Conservation (phyloP, 2,888 invertebrate genomes). For the Atrina japonica region DNA sequence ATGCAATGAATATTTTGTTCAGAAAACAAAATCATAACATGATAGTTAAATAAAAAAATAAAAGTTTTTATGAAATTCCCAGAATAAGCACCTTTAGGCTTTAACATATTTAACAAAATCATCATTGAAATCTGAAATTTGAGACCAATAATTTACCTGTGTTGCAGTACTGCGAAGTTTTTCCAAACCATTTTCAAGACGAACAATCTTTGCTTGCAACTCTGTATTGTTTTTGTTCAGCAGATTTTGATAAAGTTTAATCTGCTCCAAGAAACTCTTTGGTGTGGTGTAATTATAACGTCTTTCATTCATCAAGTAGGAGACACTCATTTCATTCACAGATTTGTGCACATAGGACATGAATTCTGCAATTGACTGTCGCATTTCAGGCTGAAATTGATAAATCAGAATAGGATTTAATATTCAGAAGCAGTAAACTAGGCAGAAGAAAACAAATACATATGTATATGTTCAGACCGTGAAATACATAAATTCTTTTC, state of each 20-base stretch:
- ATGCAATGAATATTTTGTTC: too few species aligned
- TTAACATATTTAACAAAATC: too few species aligned
- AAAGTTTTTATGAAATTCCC: too few species aligned
- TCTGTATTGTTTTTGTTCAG: conserved; percentile 92
- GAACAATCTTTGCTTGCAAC: conserved; percentile 90
- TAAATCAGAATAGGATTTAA: too few species aligned
- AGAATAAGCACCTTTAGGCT: too few species aligned
- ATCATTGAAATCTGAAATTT: too few species aligned
- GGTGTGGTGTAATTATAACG: conserved; percentile 98
- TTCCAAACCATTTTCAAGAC: conserved; percentile 95
- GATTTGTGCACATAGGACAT: conserved; percentile 97
- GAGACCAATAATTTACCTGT: conserved; percentile 87
- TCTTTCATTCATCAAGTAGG: conserved; percentile 93
- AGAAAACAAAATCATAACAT: too few species aligned
- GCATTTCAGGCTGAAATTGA: conserved; percentile 85
- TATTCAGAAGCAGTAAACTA: too few species aligned
- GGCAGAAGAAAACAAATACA: too few species aligned
- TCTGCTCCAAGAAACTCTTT: conserved; percentile 97
- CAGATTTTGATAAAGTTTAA: conserved; percentile 93
- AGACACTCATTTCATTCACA: conserved; percentile 93
- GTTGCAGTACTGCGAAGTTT: conserved; percentile 93
- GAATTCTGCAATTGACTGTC: conserved; percentile 93
- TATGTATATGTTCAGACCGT: not conserved
- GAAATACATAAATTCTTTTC: not conserved
- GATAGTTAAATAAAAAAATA: too few species aligned